Evolutionary conservation across 2,888 invertebrate species (phyloP).

Genomic region (Andrena marginata): DNA sequence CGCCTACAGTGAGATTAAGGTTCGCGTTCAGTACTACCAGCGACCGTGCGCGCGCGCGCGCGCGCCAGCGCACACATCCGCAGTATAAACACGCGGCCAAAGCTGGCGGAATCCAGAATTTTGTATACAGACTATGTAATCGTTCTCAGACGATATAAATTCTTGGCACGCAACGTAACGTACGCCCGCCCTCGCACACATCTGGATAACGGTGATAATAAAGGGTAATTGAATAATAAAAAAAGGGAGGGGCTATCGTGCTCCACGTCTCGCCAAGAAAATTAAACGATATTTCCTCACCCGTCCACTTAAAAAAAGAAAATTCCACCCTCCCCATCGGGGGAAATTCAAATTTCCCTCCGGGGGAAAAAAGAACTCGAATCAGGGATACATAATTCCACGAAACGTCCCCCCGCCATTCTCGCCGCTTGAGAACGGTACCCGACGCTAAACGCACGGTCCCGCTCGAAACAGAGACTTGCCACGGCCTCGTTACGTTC

Average conservation of each 20-base stretch:
- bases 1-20: constrained; percentile 71
- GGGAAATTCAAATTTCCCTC: too few species aligned
- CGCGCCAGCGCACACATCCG: constrained; percentile 30
- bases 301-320: neutral
- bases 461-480: neutral
- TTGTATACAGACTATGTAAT: constrained; percentile 54
- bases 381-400: too few species aligned
- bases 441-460: too few species aligned
- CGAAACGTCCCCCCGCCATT: too few species aligned
- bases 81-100: constrained; percentile 61
- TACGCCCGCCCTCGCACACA: constrained; percentile 1
- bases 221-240: constrained; percentile 52
- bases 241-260: constrained; percentile 1
- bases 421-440: too few species aligned
- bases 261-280: too few species aligned
- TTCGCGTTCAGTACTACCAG: constrained; percentile 53
- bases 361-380: too few species aligned
- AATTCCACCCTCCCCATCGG: neutral
- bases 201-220: constrained; percentile 51
- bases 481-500: neutral
- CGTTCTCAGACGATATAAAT: constrained; percentile 53
- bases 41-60: constrained; percentile 7
- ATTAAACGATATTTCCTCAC: too few species aligned
- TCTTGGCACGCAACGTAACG: constrained; percentile 43
- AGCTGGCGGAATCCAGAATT: constrained; percentile 60